A percentile compares a stretch with the other conserved stretches of the same genome.
phyloP scores from a whole-genome alignment of 2,888 invertebrate genomes.

The Seladonia tumulorum region DNA sequence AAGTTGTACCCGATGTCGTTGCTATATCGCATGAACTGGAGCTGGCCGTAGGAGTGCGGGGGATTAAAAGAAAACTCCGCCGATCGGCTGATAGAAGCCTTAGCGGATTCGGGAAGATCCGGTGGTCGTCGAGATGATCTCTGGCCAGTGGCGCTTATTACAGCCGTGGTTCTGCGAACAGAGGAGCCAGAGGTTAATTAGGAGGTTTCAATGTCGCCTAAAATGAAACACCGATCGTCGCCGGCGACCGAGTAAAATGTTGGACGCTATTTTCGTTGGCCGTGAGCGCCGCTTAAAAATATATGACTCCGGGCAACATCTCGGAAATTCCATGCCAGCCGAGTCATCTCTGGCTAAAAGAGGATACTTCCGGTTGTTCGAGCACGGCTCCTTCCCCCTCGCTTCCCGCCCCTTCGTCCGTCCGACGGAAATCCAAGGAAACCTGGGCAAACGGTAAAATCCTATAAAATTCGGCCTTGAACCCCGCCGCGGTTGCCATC shows the following conservation, averaged over 20 bases:
- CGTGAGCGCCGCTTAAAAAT: constrained; percentile 50
- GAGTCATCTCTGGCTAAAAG: not conserved
- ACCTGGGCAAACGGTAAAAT: constrained; percentile 32
- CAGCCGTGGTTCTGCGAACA: not conserved
- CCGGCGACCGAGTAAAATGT: constrained; percentile 11
- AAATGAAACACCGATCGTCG: not conserved
- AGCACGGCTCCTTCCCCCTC: too few relatives aligned
- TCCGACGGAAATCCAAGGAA: constrained; percentile 9
- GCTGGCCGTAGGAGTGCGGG: not conserved
- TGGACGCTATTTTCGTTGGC: constrained; percentile 52
- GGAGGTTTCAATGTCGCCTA: not conserved
- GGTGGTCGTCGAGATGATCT: not conserved
- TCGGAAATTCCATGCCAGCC: constrained; percentile 24
- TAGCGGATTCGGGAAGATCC: not conserved
- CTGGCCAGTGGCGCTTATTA: not conserved
- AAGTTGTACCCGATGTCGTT: not conserved
- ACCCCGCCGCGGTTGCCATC: constrained; percentile 15
- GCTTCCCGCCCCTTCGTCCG: not conserved
- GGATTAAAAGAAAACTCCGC: not conserved
- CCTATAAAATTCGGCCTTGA: constrained; percentile 56
- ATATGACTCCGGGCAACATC: constrained; percentile 33
- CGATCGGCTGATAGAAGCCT: not conserved
- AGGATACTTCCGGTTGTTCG: not conserved
- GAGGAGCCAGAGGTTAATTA: not conserved
- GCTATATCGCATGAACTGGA: not conserved